Evolutionary conservation across 2,797 vertebrate species (phyloP).

Genomic region (Hozukius guyotensis): DNA sequence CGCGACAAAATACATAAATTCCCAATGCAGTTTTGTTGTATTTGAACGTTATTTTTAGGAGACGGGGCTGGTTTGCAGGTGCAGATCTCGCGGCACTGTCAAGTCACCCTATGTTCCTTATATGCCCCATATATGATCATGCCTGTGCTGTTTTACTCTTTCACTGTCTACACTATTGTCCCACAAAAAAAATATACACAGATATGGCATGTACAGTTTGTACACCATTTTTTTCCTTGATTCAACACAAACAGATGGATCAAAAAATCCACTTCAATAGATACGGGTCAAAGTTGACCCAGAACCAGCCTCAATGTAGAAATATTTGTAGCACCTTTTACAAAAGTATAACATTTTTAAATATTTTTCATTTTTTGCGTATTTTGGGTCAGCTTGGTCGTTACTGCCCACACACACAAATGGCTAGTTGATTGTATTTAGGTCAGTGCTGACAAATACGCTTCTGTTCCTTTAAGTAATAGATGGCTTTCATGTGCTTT

Average conservation of each 20-base stretch:
- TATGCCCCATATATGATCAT: too few species aligned
- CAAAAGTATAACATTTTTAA: background rate
- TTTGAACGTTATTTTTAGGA: too few species aligned
- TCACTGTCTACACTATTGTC: too few species aligned
- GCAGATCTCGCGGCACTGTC: too few species aligned
- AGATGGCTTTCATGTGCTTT: background rate
- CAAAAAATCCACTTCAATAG: background rate
- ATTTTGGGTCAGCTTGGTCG: background rate
- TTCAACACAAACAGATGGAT: background rate
- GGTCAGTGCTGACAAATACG: background rate
- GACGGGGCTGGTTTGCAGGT: too few species aligned
- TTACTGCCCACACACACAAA: background rate
- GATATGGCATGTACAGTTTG: too few species aligned
- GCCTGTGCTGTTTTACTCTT: too few species aligned
- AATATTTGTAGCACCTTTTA: background rate
- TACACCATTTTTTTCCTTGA: background rate
- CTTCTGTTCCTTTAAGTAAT: background rate
- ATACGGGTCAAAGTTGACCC: background rate
- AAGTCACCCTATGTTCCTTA: accelerated
- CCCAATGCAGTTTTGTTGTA: too few species aligned
- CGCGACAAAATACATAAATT: too few species aligned
- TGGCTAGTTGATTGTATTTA: background rate
- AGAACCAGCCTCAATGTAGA: background rate
- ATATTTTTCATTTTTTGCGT: background rate
- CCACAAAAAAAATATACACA: too few species aligned